Evolutionary conservation across 2,888 invertebrate species (phyloP).

Genomic region (Andrena marginata): DNA sequence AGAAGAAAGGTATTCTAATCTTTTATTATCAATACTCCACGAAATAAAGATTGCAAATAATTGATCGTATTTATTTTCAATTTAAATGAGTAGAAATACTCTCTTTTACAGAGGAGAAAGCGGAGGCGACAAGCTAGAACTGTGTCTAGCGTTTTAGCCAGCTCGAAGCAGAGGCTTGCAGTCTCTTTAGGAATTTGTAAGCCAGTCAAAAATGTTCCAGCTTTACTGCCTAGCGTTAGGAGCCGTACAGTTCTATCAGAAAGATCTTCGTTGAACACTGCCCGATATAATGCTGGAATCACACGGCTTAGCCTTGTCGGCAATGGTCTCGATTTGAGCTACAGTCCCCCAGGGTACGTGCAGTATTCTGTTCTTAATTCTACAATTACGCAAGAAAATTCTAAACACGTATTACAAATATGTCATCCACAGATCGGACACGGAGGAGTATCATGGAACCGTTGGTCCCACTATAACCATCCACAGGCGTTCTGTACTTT

Average conservation of each 20-base stretch:
- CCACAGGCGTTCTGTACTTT: constrained; percentile 75
- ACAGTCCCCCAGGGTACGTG: constrained; percentile 82
- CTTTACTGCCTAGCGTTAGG: constrained; percentile 70
- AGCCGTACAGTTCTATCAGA: constrained; percentile 57
- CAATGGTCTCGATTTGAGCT: constrained; percentile 89
- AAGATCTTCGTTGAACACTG: constrained; percentile 61
- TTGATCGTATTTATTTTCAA: neutral
- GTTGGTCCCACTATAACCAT: constrained; percentile 76
- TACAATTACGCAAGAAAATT: constrained; percentile 1
- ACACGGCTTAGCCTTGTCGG: constrained; percentile 89
- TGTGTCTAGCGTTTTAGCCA: constrained; percentile 73
- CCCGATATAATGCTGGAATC: constrained; percentile 85
- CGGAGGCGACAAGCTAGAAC: constrained; percentile 71
- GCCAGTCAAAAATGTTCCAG: constrained; percentile 54
- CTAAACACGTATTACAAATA: constrained; percentile 10
- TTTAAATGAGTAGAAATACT: constrained; percentile 26
- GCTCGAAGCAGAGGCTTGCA: constrained; percentile 85
- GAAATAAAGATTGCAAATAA: too few relatives aligned
- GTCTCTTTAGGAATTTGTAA: constrained; percentile 85
- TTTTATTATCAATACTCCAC: neutral
- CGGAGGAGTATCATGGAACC: constrained; percentile 64
- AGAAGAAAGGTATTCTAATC: constrained; percentile 51
- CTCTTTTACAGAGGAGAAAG: constrained; percentile 77
- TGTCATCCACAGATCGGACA: constrained; percentile 72
- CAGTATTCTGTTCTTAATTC: neutral